Evolutionary conservation across 1,140 invertebrate species (phyloP), one percentile per base, ranked within the genome.

Genomic region (Drosophila ironensis): DNA sequence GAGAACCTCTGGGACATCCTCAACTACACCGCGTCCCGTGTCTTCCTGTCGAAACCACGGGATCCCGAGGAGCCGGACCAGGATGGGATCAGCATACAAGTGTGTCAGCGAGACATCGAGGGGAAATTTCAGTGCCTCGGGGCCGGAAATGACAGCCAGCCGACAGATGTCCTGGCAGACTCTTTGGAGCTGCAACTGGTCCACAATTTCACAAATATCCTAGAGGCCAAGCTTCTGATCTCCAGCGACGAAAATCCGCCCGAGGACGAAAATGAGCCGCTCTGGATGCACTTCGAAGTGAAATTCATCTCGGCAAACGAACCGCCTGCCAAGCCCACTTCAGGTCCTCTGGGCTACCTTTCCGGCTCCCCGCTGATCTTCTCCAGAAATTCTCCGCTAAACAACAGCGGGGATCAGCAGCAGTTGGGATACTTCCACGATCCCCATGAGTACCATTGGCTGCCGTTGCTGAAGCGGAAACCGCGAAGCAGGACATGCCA

Each of bases 311-410:
- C 57, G 1, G 2, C 12, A 1, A 47, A 60, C 4, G 40, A 52
- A 4, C 20, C 16, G 0, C 1, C n/a, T 5, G 6, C 11, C 17
- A 72, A 51, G 14, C 53, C 80, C 25, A 68, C 48, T 6, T 88
- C 87, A 0, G 84, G 88, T 4, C 61, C 87, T 35, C 51, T 90
- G 14, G 88, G 88, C 2, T 90, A 90, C 50, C 27, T 70, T 2
- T 38, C 17, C 2, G 77, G 87, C 4, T 50, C 72, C 0, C 88
- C 88, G 0, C 1, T 90, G 1, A 59, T 89, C 7, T 8, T 87
- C 4, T 46, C 72, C 1, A 57, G 20, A 19, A 46, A 69, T 17
- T 20, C 61, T 30, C 42, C 48, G 0, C 59, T 54, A 1, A 78
- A 86, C 41, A 54, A 41, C 27, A 76, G 45, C 19, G 56, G 50